Evolutionary conservation across 2,888 invertebrate species (phyloP), one percentile per base, ranked within the genome.

Genomic region (Acanthosepion pharaonis): DNA sequence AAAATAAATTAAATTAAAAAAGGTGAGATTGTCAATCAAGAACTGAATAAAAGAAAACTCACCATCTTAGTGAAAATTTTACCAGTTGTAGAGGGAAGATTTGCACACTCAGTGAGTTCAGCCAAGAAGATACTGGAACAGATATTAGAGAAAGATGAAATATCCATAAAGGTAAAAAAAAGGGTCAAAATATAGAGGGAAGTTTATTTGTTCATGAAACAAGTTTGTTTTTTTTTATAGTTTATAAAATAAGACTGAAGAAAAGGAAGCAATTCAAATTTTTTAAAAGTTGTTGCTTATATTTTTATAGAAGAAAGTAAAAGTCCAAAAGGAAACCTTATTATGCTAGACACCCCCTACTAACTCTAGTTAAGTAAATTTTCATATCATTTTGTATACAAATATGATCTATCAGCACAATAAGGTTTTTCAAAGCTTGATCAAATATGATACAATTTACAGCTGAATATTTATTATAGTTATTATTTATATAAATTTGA

Each of bases 61-160:
- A 96, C 96, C 95, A 95, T 95, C 78, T 96, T 95, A 15, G 96
- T 94, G 95, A 96, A 96, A 78, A 95, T 94, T n/a, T 96, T 95
- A 5, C 96, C 96, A 91, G 96, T 95, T 94, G 95, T 96, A 49
- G 95, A 95, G 20, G 96, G 95, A 59, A 95, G 95, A 28, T 95
- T 95, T 9, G 95, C 94, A 93, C 95, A 96, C 23, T 94, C 93
- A 59, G 95, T 94, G 42, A 96, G 95, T 23, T 95, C 96, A 94
- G 95, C 95, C 55, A 96, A 95, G 94, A 97, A 96, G 49, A 94
- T 94, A 51, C 96, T 96, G 95, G 49, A 96, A 96, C 91, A 94
- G 51, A 55, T 94, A 64, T 78, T n/a, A 78, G 11, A 33, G 3
- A 78, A 11, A 78, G 15, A 78, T 78, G n/a, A 78, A 33, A 33